phyloP scores from a whole-genome alignment of 2,888 invertebrate genomes.

The Noctua janthina region DNA sequence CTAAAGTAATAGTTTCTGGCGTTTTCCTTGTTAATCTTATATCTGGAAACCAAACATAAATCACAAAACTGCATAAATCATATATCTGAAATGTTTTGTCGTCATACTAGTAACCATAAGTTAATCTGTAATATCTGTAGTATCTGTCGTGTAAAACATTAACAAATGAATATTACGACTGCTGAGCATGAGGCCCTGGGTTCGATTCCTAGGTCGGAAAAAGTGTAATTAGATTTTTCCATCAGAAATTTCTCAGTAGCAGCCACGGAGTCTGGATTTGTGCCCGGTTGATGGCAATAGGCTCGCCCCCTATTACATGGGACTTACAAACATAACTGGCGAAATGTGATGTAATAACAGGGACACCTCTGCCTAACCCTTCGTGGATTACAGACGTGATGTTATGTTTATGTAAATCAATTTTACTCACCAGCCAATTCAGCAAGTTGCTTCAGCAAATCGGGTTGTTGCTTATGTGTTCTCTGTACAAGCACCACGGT shows the following conservation, averaged over 20 bases:
- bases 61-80: not conserved
- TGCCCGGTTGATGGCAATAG: no score
- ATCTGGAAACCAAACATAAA: constrained; percentile 41
- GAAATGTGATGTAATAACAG: no score
- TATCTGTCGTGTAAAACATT: not conserved
- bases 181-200: no score
- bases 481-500: constrained; percentile 43
- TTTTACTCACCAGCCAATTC: constrained; percentile 58
- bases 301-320: no score
- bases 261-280: no score
- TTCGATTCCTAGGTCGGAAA: no score
- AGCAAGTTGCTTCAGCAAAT: constrained; percentile 63
- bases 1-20: constrained; percentile 37
- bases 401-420: not conserved
- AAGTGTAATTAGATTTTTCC: no score
- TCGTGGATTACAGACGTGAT: no score
- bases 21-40: constrained; percentile 40
- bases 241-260: no score
- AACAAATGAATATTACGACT: constrained; percentile 2
- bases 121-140: not conserved
- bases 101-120: not conserved
- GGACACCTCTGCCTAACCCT: no score
- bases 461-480: constrained; percentile 5
- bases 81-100: not conserved
- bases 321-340: no score